A percentile compares a stretch with the other conserved stretches of the same genome.
These are phyloP conservation scores for Bombus ignitus DNA, from an alignment of 1,140 invertebrate genomes.

Conservation along the genomic window DNA sequence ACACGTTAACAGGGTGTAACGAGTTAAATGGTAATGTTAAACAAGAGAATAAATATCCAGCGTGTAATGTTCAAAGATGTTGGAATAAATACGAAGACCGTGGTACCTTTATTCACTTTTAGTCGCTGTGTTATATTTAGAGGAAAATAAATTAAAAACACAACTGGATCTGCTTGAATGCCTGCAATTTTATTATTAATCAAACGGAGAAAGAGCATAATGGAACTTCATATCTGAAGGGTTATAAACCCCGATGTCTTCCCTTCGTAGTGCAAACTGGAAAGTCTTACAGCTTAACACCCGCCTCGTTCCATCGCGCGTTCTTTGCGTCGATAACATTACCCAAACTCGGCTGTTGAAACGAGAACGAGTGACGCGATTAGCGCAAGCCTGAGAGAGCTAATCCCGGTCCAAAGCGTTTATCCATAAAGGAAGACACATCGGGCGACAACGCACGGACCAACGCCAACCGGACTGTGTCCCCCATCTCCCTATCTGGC, in stretches of 20 bases:
- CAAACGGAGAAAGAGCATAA: not conserved
- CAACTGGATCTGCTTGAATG: not conserved
- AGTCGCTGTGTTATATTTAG: too few species aligned
- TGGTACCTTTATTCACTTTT: too few species aligned
- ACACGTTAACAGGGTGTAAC: not conserved
- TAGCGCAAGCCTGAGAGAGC: slow-evolving; percentile 10
- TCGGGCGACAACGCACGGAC: not conserved
- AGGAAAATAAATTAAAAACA: not conserved
- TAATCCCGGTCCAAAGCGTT: slow-evolving; percentile 29
- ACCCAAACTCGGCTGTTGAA: not conserved
- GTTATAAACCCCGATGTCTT: too few species aligned
- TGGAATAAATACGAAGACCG: too few species aligned
- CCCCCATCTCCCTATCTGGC: not conserved
- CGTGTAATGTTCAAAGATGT: too few species aligned
- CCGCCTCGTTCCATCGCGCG: not conserved
- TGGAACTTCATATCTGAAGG: too few species aligned
- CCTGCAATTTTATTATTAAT: not conserved
- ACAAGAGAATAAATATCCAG: too few species aligned
- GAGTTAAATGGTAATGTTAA: not conserved
- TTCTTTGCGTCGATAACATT: slow-evolving; percentile 25
- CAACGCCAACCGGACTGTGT: not conserved
- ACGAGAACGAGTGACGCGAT: slow-evolving; percentile 9
- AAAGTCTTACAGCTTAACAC: not conserved
- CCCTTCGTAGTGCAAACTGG: not conserved
- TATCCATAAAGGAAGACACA: slow-evolving; percentile 32